phyloP scores from a whole-genome alignment of 2,113 vertebrate genomes.

The Camelus dromedarius region DNA sequence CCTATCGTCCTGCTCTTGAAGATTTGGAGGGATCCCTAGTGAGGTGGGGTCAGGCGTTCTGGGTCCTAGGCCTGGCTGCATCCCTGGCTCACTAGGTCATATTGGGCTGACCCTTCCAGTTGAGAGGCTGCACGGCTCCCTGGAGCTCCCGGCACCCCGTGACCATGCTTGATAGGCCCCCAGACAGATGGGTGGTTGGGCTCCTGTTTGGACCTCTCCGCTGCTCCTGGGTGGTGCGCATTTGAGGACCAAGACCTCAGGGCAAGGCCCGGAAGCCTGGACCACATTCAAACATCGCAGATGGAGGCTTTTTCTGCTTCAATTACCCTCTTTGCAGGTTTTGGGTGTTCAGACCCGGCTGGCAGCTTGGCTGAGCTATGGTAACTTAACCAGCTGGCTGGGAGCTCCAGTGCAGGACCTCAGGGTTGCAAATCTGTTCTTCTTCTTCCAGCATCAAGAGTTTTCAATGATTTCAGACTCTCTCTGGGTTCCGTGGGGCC shows the following conservation, averaged over 20 bases:
- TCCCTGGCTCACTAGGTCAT: neutral
- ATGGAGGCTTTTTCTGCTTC: conserved; percentile 81
- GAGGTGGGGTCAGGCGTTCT: neutral
- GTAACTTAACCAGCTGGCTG: conserved; percentile 74
- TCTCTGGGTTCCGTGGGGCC: neutral
- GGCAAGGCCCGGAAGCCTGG: conserved; percentile 60
- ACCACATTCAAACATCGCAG: conserved; percentile 66
- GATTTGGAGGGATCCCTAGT: neutral
- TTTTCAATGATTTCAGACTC: neutral
- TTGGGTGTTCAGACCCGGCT: conserved; percentile 66
- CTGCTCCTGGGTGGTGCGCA: neutral
- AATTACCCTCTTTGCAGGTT: conserved; percentile 69
- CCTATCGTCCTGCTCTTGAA: neutral
- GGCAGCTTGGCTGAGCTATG: conserved; percentile 67
- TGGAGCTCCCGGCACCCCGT: neutral
- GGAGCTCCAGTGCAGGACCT: conserved; percentile 56
- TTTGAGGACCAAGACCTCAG: conserved; percentile 45
- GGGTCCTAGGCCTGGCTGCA: neutral
- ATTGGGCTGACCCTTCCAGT: neutral
- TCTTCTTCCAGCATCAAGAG: conserved; percentile 34
- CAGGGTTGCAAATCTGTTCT: conserved; percentile 69
- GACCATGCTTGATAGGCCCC: neutral
- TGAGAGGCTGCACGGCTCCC: neutral
- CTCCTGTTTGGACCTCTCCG: neutral
- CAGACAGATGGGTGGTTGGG: neutral